Evolutionary conservation across 1,140 invertebrate genomes (phyloP), one percentile per base, ranked within the genome.

Genomic region (Medauroidea extradentata): DNA sequence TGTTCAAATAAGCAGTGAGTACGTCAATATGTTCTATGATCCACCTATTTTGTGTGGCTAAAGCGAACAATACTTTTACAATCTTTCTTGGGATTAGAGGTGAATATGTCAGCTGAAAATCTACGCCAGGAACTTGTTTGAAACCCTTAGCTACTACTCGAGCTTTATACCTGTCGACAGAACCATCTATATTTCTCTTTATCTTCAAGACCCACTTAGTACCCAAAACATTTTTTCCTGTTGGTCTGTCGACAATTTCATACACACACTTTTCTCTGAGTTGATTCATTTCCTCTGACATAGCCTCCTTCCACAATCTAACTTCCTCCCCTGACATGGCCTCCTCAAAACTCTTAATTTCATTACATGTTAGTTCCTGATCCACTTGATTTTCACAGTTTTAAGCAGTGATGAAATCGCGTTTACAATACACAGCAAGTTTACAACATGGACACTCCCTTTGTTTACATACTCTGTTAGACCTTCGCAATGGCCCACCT

Each of bases 91-190:
- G 62, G 2, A 71, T 62, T 0, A 73, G 68, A 3, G 70, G 63
- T 9, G 67, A 52, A 48, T 69, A 73, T 3, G 69, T 73, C 52
- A 71, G 62, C 19, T 55, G 27, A 52, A 60, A 72, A 57, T 74
- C 70, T n/a, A 74, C 60, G 19, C 64, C 68, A 34, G 62, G 29
- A 52, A 56, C 23, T 63, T 78, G 75, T 16, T 54, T 55, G 61
- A 65, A 78, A 2, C 74, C 73, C 60, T 67, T 62, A 18, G 69
- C 71, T n/a, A 76, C 71, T n/a, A 75, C 60, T 23, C 71, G 34
- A 5, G 72, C 71, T 65, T 74, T 77, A n/a, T 46, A 67, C n/a
- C 58, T 9, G 3, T 25, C 50, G 25, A 65, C 62, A 18, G 49
- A 56, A 4, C 63, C 53, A 24, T 72, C 62, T 42, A 64, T 46